Conservation (phyloP, 2,797 vertebrate genomes). For the Limosa lapponica region DNA sequence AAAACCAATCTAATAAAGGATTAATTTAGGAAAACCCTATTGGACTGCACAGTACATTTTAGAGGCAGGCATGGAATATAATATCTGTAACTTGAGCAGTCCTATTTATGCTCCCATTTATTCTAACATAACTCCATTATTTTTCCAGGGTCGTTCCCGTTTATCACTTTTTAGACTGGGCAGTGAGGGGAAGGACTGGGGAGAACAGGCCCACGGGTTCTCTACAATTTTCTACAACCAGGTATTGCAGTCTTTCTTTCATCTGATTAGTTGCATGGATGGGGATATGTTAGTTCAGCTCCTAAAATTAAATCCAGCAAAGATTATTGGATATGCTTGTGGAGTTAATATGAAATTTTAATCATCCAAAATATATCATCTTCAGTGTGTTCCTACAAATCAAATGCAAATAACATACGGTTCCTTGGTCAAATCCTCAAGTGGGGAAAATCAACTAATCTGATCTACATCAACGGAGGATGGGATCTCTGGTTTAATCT, state of each 20-base stretch:
- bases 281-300: conserved; percentile 19
- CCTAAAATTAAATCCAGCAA: conserved; percentile 26
- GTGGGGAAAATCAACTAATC: conserved; percentile 50
- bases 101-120: not conserved
- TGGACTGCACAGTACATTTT: not conserved
- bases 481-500: conserved; percentile 49
- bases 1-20: not conserved
- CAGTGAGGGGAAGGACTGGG: not conserved
- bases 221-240: not conserved
- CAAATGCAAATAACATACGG: conserved; percentile 60
- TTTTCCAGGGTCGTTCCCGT: not conserved
- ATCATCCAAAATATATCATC: conserved; percentile 8
- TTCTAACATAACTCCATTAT: not conserved
- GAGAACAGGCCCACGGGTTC: not conserved
- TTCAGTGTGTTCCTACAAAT: conserved; percentile 23
- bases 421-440: conserved; percentile 49
- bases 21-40: not conserved
- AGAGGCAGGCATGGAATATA: not conserved
- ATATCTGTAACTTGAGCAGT: not conserved
- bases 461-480: not conserved
- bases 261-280: not conserved
- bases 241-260: not conserved
- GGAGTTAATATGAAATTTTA: conserved; percentile 28
- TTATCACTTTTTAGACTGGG: not conserved
- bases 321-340: conserved; percentile 53